Evolutionary conservation across 2,888 invertebrate species (phyloP).

Genomic region (Noctua janthina): DNA sequence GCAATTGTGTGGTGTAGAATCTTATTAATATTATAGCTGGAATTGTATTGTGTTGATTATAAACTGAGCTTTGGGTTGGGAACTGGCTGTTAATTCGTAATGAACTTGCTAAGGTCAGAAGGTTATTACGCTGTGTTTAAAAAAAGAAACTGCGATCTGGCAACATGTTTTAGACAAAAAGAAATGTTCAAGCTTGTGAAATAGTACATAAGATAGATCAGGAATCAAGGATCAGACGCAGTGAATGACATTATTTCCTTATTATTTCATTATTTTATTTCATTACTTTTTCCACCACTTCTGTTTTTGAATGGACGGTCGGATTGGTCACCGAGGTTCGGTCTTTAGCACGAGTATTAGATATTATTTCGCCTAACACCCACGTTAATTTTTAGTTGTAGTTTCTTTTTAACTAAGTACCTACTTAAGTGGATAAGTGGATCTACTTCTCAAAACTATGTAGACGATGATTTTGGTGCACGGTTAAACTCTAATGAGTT

Average conservation of each 20-base stretch:
- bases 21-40: conserved; percentile 7
- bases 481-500: no score
- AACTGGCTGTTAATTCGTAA: background rate
- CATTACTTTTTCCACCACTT: no score
- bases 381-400: no score
- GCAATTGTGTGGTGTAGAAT: conserved; percentile 6
- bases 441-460: no score
- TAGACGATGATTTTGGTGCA: no score
- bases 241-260: background rate
- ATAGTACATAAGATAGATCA: background rate
- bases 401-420: no score
- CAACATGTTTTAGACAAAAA: background rate
- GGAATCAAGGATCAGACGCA: background rate
- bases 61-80: background rate
- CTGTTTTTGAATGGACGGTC: no score
- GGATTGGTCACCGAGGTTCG: no score
- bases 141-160: background rate
- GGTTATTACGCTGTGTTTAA: background rate
- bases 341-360: no score
- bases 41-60: conserved; percentile 14
- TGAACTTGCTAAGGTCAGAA: background rate
- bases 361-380: no score
- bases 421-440: no score
- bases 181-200: background rate
- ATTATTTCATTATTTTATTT: no score